Percentiles rank a stretch among this genome's conserved stretches.
Evolutionary conservation across 2,888 invertebrate genomes (phyloP).

Genomic region (Diachrysia chrysitis): DNA sequence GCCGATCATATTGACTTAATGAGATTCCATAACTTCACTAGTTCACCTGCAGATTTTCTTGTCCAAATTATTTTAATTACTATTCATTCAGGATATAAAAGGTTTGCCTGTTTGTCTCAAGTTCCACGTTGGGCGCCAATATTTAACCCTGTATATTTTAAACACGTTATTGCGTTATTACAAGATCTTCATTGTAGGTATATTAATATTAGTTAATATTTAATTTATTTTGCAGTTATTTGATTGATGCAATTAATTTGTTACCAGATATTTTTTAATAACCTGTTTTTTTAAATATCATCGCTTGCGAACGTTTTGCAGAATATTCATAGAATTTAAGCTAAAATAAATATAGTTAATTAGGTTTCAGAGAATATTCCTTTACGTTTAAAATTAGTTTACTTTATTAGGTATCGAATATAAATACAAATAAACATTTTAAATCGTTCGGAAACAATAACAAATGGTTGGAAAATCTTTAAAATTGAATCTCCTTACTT

Average conservation of each 20-base stretch:
- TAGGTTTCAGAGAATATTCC: too few species aligned
- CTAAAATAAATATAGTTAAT: too few species aligned
- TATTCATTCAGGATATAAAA: slow-evolving; percentile 3
- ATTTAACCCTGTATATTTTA: slow-evolving; percentile 9
- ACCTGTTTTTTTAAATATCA: neutral
- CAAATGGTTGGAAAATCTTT: neutral
- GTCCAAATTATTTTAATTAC: slow-evolving; percentile 29
- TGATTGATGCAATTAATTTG: slow-evolving; percentile 21
- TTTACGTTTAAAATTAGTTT: too few species aligned
- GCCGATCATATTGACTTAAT: slow-evolving; percentile 66
- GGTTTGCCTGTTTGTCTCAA: neutral
- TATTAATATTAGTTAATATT: neutral
- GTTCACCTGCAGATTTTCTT: slow-evolving; percentile 41
- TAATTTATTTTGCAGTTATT: neutral
- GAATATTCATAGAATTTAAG: neutral
- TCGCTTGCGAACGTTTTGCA: neutral
- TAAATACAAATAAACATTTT: too few species aligned
- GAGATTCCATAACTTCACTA: slow-evolving; percentile 54
- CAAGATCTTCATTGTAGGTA: neutral
- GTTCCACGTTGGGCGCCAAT: slow-evolving; percentile 25
- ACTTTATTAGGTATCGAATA: too few species aligned
- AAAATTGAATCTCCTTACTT: slow-evolving; percentile 26
- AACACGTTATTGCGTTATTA: neutral
- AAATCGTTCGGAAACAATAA: neutral
- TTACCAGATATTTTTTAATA: neutral